These are phyloP conservation scores for Drosophila dives DNA, from an alignment of 2,888 invertebrate species.

Conservation along the genomic window DNA sequence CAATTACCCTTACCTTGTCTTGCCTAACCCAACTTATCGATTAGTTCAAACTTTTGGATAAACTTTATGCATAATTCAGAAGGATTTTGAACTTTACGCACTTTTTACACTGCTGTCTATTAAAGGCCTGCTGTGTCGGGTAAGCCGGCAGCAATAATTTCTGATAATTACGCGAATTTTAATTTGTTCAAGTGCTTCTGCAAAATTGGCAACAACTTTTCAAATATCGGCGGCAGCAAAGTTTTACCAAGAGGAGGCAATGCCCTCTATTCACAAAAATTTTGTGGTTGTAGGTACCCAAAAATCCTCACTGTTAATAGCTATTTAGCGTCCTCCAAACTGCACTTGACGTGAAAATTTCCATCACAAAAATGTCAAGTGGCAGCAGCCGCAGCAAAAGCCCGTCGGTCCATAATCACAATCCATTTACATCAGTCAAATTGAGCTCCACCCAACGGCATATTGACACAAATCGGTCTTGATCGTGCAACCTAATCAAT, in stretches of 20 bases:
- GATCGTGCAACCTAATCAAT: constrained; percentile 66
- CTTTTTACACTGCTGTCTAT: constrained; percentile 57
- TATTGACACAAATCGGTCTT: constrained; percentile 52
- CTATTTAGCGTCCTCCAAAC: constrained; percentile 18
- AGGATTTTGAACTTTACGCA: constrained; percentile 37
- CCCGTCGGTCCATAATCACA: constrained; percentile 39
- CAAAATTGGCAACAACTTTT: constrained; percentile 74
- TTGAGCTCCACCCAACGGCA: constrained; percentile 40
- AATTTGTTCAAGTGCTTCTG: constrained; percentile 63
- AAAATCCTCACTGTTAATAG: constrained; percentile 34
- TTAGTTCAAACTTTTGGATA: constrained; percentile 45
- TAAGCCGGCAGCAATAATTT: constrained; percentile 44
- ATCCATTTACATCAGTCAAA: constrained; percentile 53
- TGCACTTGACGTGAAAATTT: constrained; percentile 43
- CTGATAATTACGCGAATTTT: constrained; percentile 73
- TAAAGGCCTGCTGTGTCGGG: constrained; percentile 38
- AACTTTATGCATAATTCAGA: constrained; percentile 66
- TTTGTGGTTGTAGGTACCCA: constrained; percentile 2
- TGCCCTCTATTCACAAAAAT: constrained; percentile 57
- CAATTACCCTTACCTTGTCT: constrained; percentile 11
- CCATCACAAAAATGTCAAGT: constrained; percentile 29
- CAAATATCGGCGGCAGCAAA: constrained; percentile 74
- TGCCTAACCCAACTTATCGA: constrained; percentile 56
- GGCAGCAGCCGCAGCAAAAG: constrained; percentile 8
- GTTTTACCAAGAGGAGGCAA: constrained; percentile 57